Evolutionary conservation across 2,113 vertebrate species (phyloP).

Genomic region (Poeciliopsis retropinna): DNA sequence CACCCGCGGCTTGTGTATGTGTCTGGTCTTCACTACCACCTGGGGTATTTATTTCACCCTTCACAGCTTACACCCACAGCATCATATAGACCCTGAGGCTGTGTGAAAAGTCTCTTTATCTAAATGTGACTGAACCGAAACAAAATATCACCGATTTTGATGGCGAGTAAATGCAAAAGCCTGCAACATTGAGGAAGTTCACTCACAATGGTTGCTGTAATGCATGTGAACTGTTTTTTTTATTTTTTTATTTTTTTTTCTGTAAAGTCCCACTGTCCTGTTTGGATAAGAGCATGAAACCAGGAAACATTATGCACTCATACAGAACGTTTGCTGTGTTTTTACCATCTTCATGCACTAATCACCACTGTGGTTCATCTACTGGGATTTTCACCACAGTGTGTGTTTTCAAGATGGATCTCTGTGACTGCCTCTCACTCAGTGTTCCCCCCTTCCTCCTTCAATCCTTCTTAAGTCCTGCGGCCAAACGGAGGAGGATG

Average conservation of each 20-base stretch:
- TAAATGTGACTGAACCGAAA: neutral
- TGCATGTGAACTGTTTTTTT: constrained; percentile 58
- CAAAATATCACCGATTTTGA: constrained; percentile 22
- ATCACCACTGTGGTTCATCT: constrained; percentile 43
- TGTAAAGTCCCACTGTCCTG: constrained; percentile 49
- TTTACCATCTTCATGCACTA: constrained; percentile 63
- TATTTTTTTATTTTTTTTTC: neutral
- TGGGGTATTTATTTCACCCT: constrained; percentile 2
- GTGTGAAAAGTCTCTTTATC: constrained; percentile 11
- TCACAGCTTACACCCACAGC: neutral
- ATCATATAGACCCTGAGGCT: neutral
- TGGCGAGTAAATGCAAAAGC: constrained; percentile 46
- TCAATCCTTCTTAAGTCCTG: constrained; percentile 82
- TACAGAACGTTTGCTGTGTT: constrained; percentile 59
- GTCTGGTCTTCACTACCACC: neutral
- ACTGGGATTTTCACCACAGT: constrained; percentile 39
- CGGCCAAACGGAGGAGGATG: constrained; percentile 79
- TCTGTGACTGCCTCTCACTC: constrained; percentile 61
- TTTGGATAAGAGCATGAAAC: constrained; percentile 61
- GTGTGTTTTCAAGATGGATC: constrained; percentile 54
- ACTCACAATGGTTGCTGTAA: constrained; percentile 14
- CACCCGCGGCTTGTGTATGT: constrained; percentile 5
- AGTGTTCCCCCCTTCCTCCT: constrained; percentile 68
- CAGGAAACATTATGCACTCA: constrained; percentile 55
- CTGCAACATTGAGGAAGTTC: constrained; percentile 15